Evolutionary conservation across 1,140 invertebrate species (phyloP).

Genomic region (Lordiphosa collinella): DNA sequence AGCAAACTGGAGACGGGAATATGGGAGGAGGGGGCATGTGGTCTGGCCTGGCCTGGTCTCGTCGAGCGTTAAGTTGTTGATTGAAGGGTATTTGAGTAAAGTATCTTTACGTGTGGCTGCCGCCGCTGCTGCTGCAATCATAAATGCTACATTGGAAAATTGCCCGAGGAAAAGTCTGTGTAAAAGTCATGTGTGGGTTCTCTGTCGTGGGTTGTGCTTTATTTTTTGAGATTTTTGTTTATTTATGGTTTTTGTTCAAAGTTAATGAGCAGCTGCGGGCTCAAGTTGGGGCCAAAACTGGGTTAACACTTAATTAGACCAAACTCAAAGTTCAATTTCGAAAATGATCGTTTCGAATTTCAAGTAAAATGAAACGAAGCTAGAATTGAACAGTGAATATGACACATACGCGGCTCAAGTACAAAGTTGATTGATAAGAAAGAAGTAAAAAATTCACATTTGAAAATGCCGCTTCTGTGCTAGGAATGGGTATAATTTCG

Average conservation of each 20-base stretch:
- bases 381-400: neutral
- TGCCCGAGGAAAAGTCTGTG: slow-evolving; percentile 1
- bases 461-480: no score
- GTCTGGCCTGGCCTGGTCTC: slow-evolving; percentile 25
- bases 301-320: slow-evolving; percentile 52
- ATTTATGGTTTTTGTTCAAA: slow-evolving; percentile 5
- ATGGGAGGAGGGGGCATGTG: slow-evolving; percentile 1
- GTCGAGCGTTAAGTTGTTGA: slow-evolving; percentile 60
- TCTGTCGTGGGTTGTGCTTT: slow-evolving; percentile 8
- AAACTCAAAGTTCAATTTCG: slow-evolving; percentile 40
- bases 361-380: slow-evolving; percentile 10
- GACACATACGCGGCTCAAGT: no score
- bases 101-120: slow-evolving; percentile 42
- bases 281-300: slow-evolving; percentile 20
- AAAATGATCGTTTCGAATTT: slow-evolving; percentile 33
- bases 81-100: slow-evolving; percentile 65
- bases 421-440: no score
- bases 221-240: no score
- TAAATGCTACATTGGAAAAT: slow-evolving; percentile 34
- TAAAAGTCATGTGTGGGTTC: slow-evolving; percentile 1
- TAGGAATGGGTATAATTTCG: no score
- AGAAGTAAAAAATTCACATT: no score
- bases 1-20: neutral
- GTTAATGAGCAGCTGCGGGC: slow-evolving; percentile 39
- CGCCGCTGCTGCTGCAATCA: slow-evolving; percentile 26